Percentiles rank a stretch among this genome's conserved stretches.
Evolutionary conservation across 1,140 invertebrate species (phyloP).

Genomic region (Panagrolaimus sp.): DNA sequence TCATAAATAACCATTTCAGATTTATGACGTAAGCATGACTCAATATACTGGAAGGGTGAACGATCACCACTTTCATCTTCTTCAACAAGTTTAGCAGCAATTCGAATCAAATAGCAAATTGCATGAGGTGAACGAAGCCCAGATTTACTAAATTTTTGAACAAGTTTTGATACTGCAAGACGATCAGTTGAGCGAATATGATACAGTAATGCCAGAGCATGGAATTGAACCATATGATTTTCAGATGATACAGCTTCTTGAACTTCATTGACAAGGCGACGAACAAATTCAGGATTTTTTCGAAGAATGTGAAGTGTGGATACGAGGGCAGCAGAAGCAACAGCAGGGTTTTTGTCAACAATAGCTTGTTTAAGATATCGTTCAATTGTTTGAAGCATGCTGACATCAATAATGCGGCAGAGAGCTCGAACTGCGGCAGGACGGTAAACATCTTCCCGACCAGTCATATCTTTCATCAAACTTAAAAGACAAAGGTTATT

Average conservation of each 20-base stretch:
- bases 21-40: constrained; percentile 86
- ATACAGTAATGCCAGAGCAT: constrained; percentile 90
- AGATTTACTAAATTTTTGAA: constrained; percentile 77
- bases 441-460: constrained; percentile 89
- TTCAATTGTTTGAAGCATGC: constrained; percentile 93
- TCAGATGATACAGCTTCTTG: constrained; percentile 86
- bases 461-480: constrained; percentile 98
- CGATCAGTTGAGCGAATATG: constrained; percentile 85
- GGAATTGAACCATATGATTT: constrained; percentile 76
- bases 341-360: constrained; percentile 83
- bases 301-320: constrained; percentile 75
- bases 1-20: constrained; percentile 97
- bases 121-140: constrained; percentile 85
- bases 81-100: constrained; percentile 86
- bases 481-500: too few relatives aligned
- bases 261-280: constrained; percentile 96
- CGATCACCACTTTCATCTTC: constrained; percentile 70
- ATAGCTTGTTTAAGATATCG: constrained; percentile 99
- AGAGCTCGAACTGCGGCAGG: constrained; percentile 90
- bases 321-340: constrained; percentile 90
- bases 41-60: constrained; percentile 79
- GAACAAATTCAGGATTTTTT: constrained; percentile 80
- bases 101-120: constrained; percentile 77
- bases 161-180: constrained; percentile 88
- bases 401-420: constrained; percentile 88